Base-by-base conservation (phyloP, 2,888 invertebrate species). In the Alviniconcha strummeri region DNA sequence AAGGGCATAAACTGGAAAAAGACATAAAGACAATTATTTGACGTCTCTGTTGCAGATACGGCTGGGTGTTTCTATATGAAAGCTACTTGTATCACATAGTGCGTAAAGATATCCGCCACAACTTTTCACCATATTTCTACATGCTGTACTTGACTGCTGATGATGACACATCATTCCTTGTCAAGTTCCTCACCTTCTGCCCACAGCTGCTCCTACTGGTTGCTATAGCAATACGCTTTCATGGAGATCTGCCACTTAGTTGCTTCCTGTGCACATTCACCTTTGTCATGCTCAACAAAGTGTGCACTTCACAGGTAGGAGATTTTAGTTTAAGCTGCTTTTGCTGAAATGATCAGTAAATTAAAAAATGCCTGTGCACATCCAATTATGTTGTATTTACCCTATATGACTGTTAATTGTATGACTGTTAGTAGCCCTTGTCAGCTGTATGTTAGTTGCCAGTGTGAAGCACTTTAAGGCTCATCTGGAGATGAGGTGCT, bases 111-210 rank as follows among this genome's bases (percentile, higher is more conserved):
- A 96, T 96, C 0, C 95, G 96, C 55, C 99, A 99, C 93, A 99
- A 99, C 93, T 99, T 99, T 94, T 99, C 99, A 0, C 95, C 98
- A 0, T 97, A 97, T 89, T 99, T 99, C 94, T 98, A 99, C 93
- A 95, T 98, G 93, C 96, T 97, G 60, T 99, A 99, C 93, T 94
- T 99, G 87, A 88, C 89, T 64, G 83, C 84, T 6, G 80, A 82
- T 52, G 86, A 88, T 13, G 87, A 86, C 56, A 83, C 80, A 4
- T 87, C 89, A 4, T 13, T 95, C 0, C 94, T 95, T 13, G 92
- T 96, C 8, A 96, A 96, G 89, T 85, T 96, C 0, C 90, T 96
- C 0, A 95, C 95, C 15, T 94, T 96, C 78, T 90, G 96, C 17
- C 96, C 97, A 0, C 96, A 97, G 92, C 89, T 97, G 0, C 93